Conservation (phyloP, 2,888 invertebrate species). For the Harmothoe impar region DNA sequence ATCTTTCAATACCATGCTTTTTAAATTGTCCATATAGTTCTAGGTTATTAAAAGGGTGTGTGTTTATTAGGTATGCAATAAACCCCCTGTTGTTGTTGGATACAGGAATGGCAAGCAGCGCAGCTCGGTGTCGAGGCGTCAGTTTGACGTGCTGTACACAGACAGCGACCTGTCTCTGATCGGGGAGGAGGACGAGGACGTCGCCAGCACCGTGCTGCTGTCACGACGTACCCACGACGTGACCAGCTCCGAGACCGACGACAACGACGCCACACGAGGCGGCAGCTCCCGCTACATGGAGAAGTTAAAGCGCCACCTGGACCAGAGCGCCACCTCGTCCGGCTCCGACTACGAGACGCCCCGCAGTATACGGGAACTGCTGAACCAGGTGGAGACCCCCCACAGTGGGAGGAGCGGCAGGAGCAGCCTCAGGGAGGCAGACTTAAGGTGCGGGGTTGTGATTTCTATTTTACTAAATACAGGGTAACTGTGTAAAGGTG, state of each 20-base stretch:
- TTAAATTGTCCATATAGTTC: too few species aligned
- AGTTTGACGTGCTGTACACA: slow-evolving; percentile 9
- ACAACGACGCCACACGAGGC: not conserved
- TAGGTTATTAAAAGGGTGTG: too few species aligned
- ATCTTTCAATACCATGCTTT: too few species aligned
- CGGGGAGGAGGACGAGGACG: slow-evolving; percentile 53
- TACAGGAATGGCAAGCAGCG: slow-evolving; percentile 39
- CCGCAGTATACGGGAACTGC: slow-evolving; percentile 14
- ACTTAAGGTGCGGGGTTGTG: slow-evolving; percentile 7
- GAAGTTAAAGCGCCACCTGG: slow-evolving; percentile 26
- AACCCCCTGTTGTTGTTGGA: too few species aligned
- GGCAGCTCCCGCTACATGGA: slow-evolving; percentile 50
- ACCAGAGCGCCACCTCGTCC: not conserved
- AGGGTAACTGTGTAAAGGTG: too few species aligned
- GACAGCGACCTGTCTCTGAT: slow-evolving; percentile 28
- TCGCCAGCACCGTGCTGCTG: not conserved
- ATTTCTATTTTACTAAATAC: too few species aligned
- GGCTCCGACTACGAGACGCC: slow-evolving; percentile 25
- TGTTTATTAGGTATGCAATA: too few species aligned
- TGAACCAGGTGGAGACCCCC: slow-evolving; percentile 22
- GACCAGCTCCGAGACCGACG: not conserved
- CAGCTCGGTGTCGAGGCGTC: not conserved
- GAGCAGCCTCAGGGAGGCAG: not conserved
- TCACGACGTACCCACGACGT: not conserved
- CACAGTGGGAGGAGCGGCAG: not conserved